Base-by-base conservation (phyloP, 2,113 vertebrate genomes). In the Ursus arctos region DNA sequence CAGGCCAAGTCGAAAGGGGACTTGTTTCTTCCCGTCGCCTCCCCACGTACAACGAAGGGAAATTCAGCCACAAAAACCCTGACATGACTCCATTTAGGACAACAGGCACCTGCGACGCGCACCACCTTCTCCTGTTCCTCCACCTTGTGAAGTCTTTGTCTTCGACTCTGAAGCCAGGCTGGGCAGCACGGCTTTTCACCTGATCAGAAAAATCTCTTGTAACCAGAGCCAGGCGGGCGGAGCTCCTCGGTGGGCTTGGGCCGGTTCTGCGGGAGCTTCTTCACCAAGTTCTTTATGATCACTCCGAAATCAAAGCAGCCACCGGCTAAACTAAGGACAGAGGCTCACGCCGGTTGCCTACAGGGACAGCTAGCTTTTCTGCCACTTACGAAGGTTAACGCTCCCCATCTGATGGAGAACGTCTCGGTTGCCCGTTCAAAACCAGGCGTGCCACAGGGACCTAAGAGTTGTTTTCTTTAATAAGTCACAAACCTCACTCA, bases 1-100 rank as follows among this genome's bases (percentile, higher is more conserved):
- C 97, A 97, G 91, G 97, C 98, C 81, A 84, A 98, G 94, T 98
- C 98, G 98, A 98, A 98, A 97, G 93, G 98, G 74, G 97, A 77
- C 97, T 98, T 98, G 94, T 95, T 98, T 98, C 98, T 97, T 97
- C 96, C 97, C 98, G 98, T 98, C 97, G 98, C 98, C 94, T 92
- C 94, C 79, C 98, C 95, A 94, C 65, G 95, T 40, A 97, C 65
- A 98, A 97, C 85, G 61, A 98, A 97, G 96, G 88, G 97, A 98
- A 98, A 98, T 95, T 95, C 98, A 98, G 76, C 86, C 98, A 98
- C 69, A 93, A 95, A 97, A 98, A 93, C 94, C 51, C 88, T 1
- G 96, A 94, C 96, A 96, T 98, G 98, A 96, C 98, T 98, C 98
- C 84, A 28, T 87, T 96, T 63, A 92, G 80, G 63, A 55, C 31